Conservation (phyloP, 2,797 vertebrate species). For the Xerus rutilus region DNA sequence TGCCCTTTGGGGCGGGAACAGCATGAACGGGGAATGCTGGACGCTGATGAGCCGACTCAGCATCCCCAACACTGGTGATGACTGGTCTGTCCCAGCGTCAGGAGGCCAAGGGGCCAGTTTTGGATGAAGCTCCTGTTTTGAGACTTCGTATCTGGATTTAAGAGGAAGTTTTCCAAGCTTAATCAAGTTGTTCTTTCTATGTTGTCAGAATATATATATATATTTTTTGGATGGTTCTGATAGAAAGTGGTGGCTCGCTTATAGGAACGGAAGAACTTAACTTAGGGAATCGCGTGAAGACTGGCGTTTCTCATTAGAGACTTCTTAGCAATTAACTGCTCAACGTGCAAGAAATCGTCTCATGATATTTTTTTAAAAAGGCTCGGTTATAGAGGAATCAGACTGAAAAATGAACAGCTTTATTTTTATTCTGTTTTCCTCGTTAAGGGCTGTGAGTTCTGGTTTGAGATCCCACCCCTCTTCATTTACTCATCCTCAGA, state of each 20-base stretch:
- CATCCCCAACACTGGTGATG: not conserved
- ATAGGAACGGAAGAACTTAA: not conserved
- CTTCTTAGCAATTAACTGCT: not conserved
- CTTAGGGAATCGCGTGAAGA: not conserved
- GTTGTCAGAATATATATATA: not conserved
- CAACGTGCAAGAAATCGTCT: not conserved
- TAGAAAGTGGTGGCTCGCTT: not conserved
- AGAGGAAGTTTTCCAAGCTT: not conserved
- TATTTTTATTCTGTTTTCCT: not conserved
- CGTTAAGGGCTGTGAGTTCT: not conserved
- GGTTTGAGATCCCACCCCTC: not conserved
- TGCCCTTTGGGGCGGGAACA: not conserved
- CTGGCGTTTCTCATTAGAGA: not conserved
- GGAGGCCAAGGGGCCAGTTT: not conserved
- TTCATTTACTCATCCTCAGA: not conserved
- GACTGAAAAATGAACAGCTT: not conserved
- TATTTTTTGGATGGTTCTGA: not conserved
- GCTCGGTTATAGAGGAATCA: not conserved
- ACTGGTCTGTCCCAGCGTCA: not conserved
- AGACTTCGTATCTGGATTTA: constrained; percentile 4
- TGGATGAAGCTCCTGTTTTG: not conserved
- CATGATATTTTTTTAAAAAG: not conserved
- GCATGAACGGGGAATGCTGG: not conserved
- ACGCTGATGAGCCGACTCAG: not conserved
- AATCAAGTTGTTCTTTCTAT: constrained; percentile 54